These are phyloP conservation scores for Thunnus maccoyii DNA, from an alignment of 2,113 vertebrate genomes.

Conservation along the genomic window DNA sequence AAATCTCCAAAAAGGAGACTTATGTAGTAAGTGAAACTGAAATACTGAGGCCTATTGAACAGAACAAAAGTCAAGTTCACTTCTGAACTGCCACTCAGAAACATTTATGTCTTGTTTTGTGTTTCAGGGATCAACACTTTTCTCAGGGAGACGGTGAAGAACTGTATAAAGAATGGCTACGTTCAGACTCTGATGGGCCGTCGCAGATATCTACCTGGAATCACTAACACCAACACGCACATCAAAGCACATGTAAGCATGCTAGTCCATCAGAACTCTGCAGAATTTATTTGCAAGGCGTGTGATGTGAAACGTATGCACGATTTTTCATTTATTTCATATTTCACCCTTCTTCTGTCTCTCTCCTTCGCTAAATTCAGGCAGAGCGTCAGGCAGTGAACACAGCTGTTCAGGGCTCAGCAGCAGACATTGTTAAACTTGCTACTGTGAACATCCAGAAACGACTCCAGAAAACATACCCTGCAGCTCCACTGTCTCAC, in stretches of 20 bases:
- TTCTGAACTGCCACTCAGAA: neutral
- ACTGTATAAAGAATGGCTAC: constrained; percentile 90
- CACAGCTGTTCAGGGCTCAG: constrained; percentile 96
- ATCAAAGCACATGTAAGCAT: constrained; percentile 91
- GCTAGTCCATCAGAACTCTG: neutral
- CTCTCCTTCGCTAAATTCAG: constrained; percentile 73
- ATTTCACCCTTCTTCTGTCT: neutral
- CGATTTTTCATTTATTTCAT: neutral
- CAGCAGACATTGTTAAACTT: constrained; percentile 95
- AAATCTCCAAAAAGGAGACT: neutral
- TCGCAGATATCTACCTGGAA: constrained; percentile 92
- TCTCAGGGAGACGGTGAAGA: constrained; percentile 91
- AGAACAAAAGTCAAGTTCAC: no score
- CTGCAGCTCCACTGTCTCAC: constrained; percentile 85
- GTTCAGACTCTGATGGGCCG: constrained; percentile 95
- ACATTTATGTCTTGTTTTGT: constrained; percentile 13
- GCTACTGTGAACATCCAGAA: constrained; percentile 96
- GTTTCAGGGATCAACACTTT: constrained; percentile 92
- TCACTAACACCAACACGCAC: constrained; percentile 89
- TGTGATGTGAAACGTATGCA: neutral
- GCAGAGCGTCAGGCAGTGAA: constrained; percentile 98
- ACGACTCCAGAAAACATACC: constrained; percentile 84
- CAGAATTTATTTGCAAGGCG: neutral
- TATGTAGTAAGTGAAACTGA: no score
- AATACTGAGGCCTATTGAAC: no score